Conservation (phyloP, 2,888 invertebrate genomes). For the Troglohyphantes excavatus region DNA sequence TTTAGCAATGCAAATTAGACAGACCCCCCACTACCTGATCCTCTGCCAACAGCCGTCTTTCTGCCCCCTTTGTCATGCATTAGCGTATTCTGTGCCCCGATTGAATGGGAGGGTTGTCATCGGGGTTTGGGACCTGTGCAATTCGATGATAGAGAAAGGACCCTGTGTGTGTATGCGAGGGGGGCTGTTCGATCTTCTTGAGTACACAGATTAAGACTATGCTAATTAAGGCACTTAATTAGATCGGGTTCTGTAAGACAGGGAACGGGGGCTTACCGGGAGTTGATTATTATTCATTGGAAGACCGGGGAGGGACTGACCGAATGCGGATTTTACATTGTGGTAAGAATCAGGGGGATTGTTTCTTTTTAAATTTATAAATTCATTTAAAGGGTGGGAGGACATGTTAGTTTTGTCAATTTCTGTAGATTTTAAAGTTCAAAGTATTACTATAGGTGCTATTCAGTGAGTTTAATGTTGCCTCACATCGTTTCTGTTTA, state of each 20-base stretch:
- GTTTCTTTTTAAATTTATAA: too few species aligned
- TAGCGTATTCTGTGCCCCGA: conserved; percentile 39
- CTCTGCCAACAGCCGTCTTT: not conserved
- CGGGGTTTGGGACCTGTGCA: conserved; percentile 39
- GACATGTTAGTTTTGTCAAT: too few species aligned
- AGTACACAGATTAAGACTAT: conserved; percentile 67
- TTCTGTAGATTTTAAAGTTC: too few species aligned
- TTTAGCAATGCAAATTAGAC: conserved; percentile 4
- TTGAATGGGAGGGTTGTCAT: conserved; percentile 57
- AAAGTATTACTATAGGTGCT: too few species aligned
- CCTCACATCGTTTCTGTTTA: too few species aligned
- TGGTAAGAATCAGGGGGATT: too few species aligned
- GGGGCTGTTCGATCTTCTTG: conserved; percentile 52
- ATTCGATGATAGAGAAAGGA: conserved; percentile 44
- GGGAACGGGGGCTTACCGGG: conserved; percentile 30
- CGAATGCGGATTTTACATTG: conserved; percentile 44
- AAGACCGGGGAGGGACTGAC: conserved; percentile 35
- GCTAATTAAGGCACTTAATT: conserved; percentile 68
- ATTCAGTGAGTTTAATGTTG: too few species aligned
- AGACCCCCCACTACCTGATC: not conserved
- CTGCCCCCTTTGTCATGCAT: conserved; percentile 8
- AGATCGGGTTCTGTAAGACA: conserved; percentile 39
- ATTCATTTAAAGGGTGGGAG: too few species aligned
- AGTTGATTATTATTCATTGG: conserved; percentile 60
- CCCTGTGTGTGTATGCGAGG: conserved; percentile 19